These are phyloP conservation scores for Molossus alvarezi DNA, from an alignment of 2,797 vertebrate genomes.

Conservation along the genomic window DNA sequence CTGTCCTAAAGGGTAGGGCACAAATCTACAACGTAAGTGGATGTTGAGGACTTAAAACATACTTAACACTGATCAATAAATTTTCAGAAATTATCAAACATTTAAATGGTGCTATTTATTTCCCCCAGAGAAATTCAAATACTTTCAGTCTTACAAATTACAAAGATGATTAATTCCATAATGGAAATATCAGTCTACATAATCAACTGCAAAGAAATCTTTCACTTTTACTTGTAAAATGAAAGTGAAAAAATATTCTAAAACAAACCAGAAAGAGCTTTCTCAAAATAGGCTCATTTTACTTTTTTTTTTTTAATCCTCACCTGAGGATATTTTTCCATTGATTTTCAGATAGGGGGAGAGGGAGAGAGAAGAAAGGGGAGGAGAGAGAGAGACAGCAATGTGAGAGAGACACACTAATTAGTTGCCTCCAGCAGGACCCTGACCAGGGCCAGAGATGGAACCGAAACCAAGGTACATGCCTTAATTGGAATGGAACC, in stretches of 20 bases:
- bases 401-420: no score
- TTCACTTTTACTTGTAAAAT: constrained; percentile 77
- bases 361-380: no score
- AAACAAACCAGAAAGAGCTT: constrained; percentile 26
- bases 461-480: no score
- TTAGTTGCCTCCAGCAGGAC: no score
- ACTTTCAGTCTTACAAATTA: constrained; percentile 37
- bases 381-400: no score
- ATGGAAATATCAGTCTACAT: not conserved
- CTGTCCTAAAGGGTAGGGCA: not conserved
- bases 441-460: no score
- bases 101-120: constrained; percentile 51
- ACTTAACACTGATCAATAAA: not conserved
- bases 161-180: constrained; percentile 47
- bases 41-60: constrained; percentile 50
- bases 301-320: no score
- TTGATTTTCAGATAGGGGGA: no score
- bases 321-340: no score
- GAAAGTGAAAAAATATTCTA: constrained; percentile 16
- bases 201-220: constrained; percentile 57
- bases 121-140: constrained; percentile 54
- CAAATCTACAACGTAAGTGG: constrained; percentile 58
- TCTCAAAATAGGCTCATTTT: constrained; percentile 44
- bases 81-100: constrained; percentile 25
- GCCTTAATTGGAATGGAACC: no score